Percentiles rank a stretch among this genome's conserved stretches.
phyloP scores from a whole-genome alignment of 2,888 invertebrate species.

The Drosophila greeni region DNA sequence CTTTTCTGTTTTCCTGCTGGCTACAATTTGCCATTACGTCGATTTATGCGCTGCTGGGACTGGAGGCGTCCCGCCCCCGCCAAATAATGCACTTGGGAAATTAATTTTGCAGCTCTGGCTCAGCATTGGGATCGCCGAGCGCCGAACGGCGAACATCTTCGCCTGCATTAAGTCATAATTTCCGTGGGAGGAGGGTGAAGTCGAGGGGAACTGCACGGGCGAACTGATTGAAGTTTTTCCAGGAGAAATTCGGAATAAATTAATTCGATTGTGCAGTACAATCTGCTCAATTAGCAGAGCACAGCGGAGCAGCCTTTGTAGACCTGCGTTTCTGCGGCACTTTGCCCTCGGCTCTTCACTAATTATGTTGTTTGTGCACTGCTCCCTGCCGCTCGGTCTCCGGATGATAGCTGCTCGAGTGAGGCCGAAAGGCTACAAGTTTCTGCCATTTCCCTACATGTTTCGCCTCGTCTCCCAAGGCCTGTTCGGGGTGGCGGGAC shows the following conservation, averaged over 20 bases:
- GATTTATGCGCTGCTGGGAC: conserved; percentile 48
- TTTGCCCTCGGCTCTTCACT: conserved; percentile 33
- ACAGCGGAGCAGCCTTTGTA: conserved; percentile 18
- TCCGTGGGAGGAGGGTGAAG: conserved; percentile 2
- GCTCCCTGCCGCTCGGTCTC: conserved; percentile 8
- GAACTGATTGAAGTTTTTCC: conserved; percentile 34
- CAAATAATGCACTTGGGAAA: conserved; percentile 65
- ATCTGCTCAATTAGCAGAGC: conserved; percentile 35
- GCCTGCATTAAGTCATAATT: conserved; percentile 27
- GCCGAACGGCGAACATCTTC: conserved; percentile 4
- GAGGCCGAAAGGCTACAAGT: conserved; percentile 60
- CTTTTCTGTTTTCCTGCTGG: conserved; percentile 15
- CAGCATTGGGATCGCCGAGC: conserved; percentile 6
- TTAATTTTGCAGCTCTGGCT: conserved; percentile 47
- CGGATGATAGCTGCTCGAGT: conserved; percentile 21
- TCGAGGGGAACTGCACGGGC: background rate
- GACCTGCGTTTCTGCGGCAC: background rate
- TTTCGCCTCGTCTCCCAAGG: conserved; percentile 49
- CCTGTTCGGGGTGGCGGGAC: conserved; percentile 9
- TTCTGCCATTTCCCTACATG: conserved; percentile 67
- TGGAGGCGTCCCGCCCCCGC: conserved; percentile 12
- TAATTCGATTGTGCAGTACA: conserved; percentile 53
- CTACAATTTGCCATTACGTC: conserved; percentile 51
- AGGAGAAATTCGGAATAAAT: conserved; percentile 39
- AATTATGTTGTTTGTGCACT: conserved; percentile 58